Evolutionary conservation across 2,113 vertebrate genomes (phyloP).

Genomic region (Engystomops pustulosus): DNA sequence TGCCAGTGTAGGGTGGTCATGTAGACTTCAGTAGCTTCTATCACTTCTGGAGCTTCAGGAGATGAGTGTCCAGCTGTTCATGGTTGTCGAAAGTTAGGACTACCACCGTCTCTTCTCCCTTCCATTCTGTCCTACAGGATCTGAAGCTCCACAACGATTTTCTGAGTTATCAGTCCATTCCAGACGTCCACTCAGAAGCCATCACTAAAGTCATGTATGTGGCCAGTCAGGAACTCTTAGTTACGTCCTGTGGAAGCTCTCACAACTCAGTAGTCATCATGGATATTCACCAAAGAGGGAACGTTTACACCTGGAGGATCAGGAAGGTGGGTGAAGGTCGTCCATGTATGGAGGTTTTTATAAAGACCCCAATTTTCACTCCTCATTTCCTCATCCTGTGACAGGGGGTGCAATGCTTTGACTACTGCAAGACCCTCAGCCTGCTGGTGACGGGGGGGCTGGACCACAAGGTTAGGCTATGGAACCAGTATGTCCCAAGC

Average conservation of each 20-base stretch:
- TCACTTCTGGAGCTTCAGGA: too few relatives aligned
- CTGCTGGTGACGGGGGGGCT: slow-evolving; percentile 63
- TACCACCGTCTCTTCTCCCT: too few relatives aligned
- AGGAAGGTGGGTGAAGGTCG: not conserved
- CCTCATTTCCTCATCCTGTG: not conserved
- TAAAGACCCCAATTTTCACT: too few relatives aligned
- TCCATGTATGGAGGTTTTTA: not conserved
- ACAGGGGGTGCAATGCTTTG: slow-evolving; percentile 65
- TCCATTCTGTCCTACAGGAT: not conserved
- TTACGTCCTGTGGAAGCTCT: slow-evolving; percentile 65
- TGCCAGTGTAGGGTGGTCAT: too few relatives aligned
- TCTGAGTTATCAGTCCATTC: slow-evolving; percentile 60
- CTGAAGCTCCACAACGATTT: slow-evolving; percentile 58
- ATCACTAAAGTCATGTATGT: slow-evolving; percentile 65
- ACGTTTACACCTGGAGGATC: slow-evolving; percentile 60
- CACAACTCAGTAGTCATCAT: slow-evolving; percentile 63
- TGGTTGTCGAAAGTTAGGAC: too few relatives aligned
- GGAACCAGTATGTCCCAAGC: slow-evolving; percentile 63
- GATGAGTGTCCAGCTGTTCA: too few relatives aligned
- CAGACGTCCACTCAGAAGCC: slow-evolving; percentile 53
- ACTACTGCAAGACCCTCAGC: slow-evolving; percentile 63
- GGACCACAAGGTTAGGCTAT: slow-evolving; percentile 60
- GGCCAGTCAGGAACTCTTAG: slow-evolving; percentile 58
- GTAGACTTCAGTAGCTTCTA: too few relatives aligned
- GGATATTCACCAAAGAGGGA: slow-evolving; percentile 60